Evolutionary conservation across 2,113 vertebrate genomes (phyloP).

Genomic region (Heteronetta atricapilla): DNA sequence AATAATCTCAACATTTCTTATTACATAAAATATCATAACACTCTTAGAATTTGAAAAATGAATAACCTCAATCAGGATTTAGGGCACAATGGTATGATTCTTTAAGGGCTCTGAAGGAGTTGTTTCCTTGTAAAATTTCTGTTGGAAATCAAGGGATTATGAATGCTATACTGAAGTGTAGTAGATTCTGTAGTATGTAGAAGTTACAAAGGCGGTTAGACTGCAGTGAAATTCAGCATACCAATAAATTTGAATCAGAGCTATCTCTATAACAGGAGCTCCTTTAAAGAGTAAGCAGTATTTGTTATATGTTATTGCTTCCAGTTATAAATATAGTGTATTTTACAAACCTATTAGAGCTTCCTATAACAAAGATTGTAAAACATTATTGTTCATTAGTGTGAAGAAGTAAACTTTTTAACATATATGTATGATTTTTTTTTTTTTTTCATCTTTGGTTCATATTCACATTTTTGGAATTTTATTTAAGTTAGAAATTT

Average conservation of each 20-base stretch:
- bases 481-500: background rate
- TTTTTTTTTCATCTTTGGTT: background rate
- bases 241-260: background rate
- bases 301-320: slow-evolving; percentile 28
- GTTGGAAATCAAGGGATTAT: background rate
- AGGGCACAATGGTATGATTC: background rate
- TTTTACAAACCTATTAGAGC: slow-evolving; percentile 15
- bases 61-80: background rate
- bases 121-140: background rate
- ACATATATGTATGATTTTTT: background rate
- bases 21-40: background rate
- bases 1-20: background rate
- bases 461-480: background rate
- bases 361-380: slow-evolving; percentile 16
- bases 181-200: background rate
- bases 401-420: background rate
- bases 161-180: background rate
- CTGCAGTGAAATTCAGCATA: background rate
- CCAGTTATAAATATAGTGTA: background rate
- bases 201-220: background rate
- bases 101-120: background rate
- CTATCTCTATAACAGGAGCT: background rate
- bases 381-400: slow-evolving; percentile 26
- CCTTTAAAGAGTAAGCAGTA: background rate
- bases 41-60: background rate